These are phyloP conservation scores for Arge pagana DNA, from an alignment of 2,888 invertebrate species.

Conservation along the genomic window DNA sequence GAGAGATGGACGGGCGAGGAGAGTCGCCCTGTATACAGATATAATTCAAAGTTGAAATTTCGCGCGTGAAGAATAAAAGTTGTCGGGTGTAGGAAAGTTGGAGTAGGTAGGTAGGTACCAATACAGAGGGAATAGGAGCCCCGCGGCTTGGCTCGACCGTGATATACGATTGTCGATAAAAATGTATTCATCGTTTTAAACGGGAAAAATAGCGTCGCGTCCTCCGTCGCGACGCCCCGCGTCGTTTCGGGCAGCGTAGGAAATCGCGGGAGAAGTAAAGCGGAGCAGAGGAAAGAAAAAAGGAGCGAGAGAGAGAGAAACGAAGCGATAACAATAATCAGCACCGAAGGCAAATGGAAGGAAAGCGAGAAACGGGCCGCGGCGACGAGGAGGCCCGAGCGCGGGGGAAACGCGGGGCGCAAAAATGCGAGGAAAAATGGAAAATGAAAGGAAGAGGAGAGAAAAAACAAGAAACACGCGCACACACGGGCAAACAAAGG, in stretches of 20 bases:
- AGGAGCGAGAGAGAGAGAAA: slow-evolving; percentile 23
- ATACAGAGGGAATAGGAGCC: no score
- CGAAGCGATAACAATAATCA: slow-evolving; percentile 6
- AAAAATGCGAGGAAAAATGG: neutral
- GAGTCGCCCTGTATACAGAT: no score
- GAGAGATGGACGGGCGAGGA: no score
- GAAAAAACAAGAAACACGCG: neutral
- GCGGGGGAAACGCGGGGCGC: no score
- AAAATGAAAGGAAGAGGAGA: neutral
- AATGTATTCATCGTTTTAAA: slow-evolving; percentile 9
- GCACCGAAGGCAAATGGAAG: no score
- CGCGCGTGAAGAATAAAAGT: no score
- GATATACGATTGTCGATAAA: slow-evolving; percentile 10
- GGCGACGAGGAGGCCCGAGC: no score
- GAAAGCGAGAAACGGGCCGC: neutral
- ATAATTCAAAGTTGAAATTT: no score
- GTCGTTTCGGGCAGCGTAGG: neutral
- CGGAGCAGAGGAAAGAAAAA: slow-evolving; percentile 18
- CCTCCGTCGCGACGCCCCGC: neutral
- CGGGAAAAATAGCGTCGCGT: neutral
- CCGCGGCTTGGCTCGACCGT: slow-evolving; percentile 7
- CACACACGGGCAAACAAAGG: neutral
- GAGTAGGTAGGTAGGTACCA: no score
- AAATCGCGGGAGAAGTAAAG: slow-evolving; percentile 10
- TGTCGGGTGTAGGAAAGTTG: no score